phyloP scores from a whole-genome alignment of 2,888 invertebrate genomes.

The Amitus sp. region DNA sequence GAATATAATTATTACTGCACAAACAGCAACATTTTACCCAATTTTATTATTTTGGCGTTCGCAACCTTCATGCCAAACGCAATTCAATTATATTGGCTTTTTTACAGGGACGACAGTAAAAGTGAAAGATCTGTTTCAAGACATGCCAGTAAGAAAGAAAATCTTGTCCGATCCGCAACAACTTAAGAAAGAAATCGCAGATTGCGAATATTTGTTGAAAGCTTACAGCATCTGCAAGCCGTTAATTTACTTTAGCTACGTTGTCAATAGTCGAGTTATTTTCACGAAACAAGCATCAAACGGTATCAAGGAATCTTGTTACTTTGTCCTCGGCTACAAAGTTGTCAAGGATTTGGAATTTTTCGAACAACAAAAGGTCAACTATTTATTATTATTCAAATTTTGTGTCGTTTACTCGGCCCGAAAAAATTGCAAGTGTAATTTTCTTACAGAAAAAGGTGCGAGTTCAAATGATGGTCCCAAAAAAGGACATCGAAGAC shows the following conservation, averaged over 20 bases:
- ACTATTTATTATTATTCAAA: not conserved
- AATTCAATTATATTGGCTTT: not conserved
- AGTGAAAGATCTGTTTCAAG: constrained; percentile 68
- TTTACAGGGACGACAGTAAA: constrained; percentile 68
- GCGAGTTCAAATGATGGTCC: constrained; percentile 57
- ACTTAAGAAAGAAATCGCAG: constrained; percentile 68
- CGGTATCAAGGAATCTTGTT: constrained; percentile 58
- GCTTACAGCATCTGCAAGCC: constrained; percentile 68
- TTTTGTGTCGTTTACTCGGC: not conserved
- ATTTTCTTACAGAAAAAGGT: constrained; percentile 37
- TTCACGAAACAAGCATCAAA: constrained; percentile 66
- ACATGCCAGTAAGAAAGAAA: constrained; percentile 70
- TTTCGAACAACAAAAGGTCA: constrained; percentile 34
- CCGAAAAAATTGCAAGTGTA: not conserved
- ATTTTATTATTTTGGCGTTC: no score
- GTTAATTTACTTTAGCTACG: constrained; percentile 64
- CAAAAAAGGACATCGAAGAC: constrained; percentile 53
- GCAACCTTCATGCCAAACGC: no score
- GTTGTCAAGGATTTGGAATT: constrained; percentile 49
- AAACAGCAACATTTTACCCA: no score
- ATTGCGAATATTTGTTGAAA: constrained; percentile 67
- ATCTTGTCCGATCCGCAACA: constrained; percentile 64
- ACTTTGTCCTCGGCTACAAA: constrained; percentile 56
- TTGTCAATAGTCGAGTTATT: constrained; percentile 65
- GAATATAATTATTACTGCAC: no score